These are phyloP conservation scores for Apomyelois bistriatella DNA, from an alignment of 2,888 invertebrate species.

Conservation along the genomic window DNA sequence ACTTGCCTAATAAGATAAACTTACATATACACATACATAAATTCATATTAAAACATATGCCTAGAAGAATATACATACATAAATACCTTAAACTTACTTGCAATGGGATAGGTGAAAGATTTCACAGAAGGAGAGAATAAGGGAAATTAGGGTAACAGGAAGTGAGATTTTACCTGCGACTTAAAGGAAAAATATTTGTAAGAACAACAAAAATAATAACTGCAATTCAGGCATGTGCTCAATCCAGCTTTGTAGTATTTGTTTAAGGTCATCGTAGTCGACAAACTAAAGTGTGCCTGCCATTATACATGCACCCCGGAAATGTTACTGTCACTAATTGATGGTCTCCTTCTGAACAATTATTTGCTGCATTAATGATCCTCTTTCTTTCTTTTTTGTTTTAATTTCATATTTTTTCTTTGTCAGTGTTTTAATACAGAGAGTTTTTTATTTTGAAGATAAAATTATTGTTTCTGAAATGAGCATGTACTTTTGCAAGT, in stretches of 20 bases:
- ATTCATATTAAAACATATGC: too few species aligned
- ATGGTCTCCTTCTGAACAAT: slow-evolving; percentile 27
- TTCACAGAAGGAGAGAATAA: too few species aligned
- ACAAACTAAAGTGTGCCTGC: slow-evolving; percentile 13
- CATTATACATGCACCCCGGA: slow-evolving; percentile 34
- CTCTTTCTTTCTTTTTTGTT: slow-evolving; percentile 11
- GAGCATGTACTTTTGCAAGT: not conserved
- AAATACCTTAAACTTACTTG: too few species aligned
- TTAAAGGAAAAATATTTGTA: too few species aligned
- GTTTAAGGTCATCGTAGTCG: not conserved
- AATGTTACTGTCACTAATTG: slow-evolving; percentile 32
- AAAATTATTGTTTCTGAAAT: not conserved
- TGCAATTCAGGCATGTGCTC: too few species aligned
- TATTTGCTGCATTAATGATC: slow-evolving; percentile 31
- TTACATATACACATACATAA: too few species aligned
- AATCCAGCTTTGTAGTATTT: not conserved
- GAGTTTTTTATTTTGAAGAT: not conserved
- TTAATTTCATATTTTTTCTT: slow-evolving; percentile 21
- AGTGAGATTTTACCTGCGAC: too few species aligned
- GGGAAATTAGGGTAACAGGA: too few species aligned
- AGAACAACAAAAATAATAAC: too few species aligned
- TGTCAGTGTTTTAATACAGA: not conserved
- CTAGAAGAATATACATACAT: too few species aligned
- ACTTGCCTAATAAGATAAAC: too few species aligned
- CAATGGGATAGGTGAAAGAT: too few species aligned